Base-by-base conservation (phyloP, 2,797 vertebrate species). In the Carcharodon carcharias region DNA sequence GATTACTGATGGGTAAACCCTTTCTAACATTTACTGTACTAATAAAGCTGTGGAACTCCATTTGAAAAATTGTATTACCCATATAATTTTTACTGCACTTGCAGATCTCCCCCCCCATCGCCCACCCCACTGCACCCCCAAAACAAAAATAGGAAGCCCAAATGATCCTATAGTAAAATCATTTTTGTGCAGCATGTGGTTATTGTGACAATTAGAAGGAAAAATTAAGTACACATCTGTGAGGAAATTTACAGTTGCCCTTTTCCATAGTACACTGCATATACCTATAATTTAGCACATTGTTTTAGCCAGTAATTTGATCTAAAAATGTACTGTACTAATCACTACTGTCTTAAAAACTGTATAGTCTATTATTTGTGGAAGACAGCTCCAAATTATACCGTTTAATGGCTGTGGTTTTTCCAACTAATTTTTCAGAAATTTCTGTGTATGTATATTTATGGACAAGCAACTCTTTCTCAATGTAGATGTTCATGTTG, bases 281-380 rank as follows among this genome's bases (percentile, higher is more conserved):
- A 96, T 73, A 93, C 92, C 96, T 97, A 96, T 97, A 97, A 97
- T 97, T 97, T 97, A 96, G 96, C 85, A 94, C 96, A 96, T 96
- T 97, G 97, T 97, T 97, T 96, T 96, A 97, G 97, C 97, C 97
- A 96, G 97, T 97, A 97, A 98, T 97, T 97, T 97, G 96, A 96
- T 97, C 97, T 98, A 85, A 87, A 96, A 96, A 85, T 96, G 77
- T 87, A 96, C 58, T 63, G 23, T 98, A 98, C 97, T 98, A 98
- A 98, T 96, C 96, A 96, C 96, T 93, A 96, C 96, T 97, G 96
- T 96, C 96, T 96, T 96, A 95, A 95, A 85, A 96, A 61, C 82
- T 96, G 96, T 96, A 95, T 96, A 96, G 96, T 96, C 69, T 96
- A 85, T 89, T 96, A 96, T 96, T 96, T 96, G 96, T 96, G 93